Evolutionary conservation across 2,113 vertebrate species (phyloP).

Genomic region (Syngnathus floridae): DNA sequence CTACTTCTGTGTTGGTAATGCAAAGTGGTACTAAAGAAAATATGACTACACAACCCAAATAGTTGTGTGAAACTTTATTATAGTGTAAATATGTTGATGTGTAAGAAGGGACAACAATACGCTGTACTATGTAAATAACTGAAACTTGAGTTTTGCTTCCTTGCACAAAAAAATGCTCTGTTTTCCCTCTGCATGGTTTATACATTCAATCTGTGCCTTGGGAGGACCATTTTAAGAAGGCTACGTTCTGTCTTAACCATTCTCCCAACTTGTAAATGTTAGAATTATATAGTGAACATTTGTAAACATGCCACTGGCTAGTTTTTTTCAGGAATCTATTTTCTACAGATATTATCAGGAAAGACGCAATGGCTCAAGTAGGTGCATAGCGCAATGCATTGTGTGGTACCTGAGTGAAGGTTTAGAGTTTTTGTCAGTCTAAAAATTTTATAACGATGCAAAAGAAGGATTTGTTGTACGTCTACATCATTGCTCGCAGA

Average conservation of each 20-base stretch:
- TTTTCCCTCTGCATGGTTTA: conserved; percentile 72
- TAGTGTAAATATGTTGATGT: conserved; percentile 59
- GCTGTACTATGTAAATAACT: conserved; percentile 56
- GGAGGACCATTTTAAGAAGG: conserved; percentile 47
- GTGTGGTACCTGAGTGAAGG: conserved; percentile 22
- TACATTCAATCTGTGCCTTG: conserved; percentile 76
- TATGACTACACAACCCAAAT: conserved; percentile 20
- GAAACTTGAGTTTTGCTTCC: conserved; percentile 70
- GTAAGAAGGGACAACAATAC: conserved; percentile 40
- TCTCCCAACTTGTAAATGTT: conserved; percentile 74
- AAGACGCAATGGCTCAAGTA: conserved; percentile 33
- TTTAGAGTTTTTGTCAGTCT: conserved; percentile 24
- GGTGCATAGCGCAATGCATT: conserved; percentile 45
- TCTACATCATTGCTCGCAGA: conserved; percentile 5
- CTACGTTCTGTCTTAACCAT: conserved; percentile 47
- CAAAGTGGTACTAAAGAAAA: conserved; percentile 17
- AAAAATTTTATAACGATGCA: conserved; percentile 9
- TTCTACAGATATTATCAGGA: conserved; percentile 58
- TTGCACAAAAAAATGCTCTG: conserved; percentile 66
- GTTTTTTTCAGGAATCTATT: conserved; percentile 60
- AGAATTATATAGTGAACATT: conserved; percentile 69
- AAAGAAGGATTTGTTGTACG: conserved; percentile 16
- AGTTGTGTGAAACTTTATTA: conserved; percentile 26
- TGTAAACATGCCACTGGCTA: conserved; percentile 70
- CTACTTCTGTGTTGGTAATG: conserved; percentile 11